Evolutionary conservation across 2,797 vertebrate genomes (phyloP), one percentile per base, ranked within the genome.

Genomic region (Sebastes minor): DNA sequence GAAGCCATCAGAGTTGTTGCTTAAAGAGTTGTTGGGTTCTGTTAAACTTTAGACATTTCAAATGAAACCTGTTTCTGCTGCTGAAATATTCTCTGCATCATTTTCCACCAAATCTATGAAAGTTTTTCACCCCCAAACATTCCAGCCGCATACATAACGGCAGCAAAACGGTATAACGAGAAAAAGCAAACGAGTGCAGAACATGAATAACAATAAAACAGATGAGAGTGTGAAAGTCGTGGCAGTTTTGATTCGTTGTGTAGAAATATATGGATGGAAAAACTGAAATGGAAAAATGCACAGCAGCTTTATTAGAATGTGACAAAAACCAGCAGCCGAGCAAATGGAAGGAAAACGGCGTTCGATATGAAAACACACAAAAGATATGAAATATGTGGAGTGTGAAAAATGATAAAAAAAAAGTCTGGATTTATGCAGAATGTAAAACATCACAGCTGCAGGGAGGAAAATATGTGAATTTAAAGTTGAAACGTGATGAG

Each of bases 251-350:
- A 83, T 65, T 28, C 25, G 32, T 70, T 80, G 30, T 78, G 72
- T 64, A 57, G 74, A 81, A 89, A 91, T 74, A 64, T 82, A 73
- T 75, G 75, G 57, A 82, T 69, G 77, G 5, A 16, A 23, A 77
- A 82, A 85, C 76, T 66, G 63, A 85, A 86, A 82, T 55, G 84
- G 63, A 56, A 75, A 71, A 78, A 83, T 11, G 74, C 61, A 60
- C 20, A 52, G 80, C 76, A 11, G 67, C 63, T 87, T 90, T 81
- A 86, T 90, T 79, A 81, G 74, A 81, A 89, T 76, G 60, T 73
- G 88, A 85, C 81, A 86, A 83, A 75, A 86, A 59, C 1, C 70
- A 81, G 73, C 76, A 76, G 83, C 68, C 23, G 55, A 65, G 75
- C 78, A 84, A 82, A 89, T 73, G 78, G 77, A 71, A 73, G 68